Evolutionary conservation across 2,888 invertebrate genomes (phyloP), one percentile per base, ranked within the genome.

Genomic region (Agriotes lineatus): DNA sequence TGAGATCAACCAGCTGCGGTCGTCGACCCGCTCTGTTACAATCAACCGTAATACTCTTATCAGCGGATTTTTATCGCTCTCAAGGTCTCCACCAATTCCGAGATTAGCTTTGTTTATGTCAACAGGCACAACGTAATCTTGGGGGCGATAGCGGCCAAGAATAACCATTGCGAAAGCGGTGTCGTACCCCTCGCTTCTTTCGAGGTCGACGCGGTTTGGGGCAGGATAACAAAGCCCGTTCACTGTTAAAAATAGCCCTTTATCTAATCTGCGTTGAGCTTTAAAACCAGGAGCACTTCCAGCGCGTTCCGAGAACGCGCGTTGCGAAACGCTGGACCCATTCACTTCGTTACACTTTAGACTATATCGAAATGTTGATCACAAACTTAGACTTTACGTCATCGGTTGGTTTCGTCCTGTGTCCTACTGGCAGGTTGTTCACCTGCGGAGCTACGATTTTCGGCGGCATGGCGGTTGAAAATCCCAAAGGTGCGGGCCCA

Each of bases 1-100:
- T 89, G 89, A 89, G 89, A 89, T 89, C 89, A 89, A 87, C 87
- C 84, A 85, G 86, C 85, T 84, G 61, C 76, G 80, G 79, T 80
- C 81, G 79, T 78, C 79, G 80, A 81, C 79, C 79, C 72, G 75
- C 59, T 73, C 72, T 73, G 76, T 78, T 78, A 78, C 75, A 77
- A 79, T 77, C 77, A 72, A 72, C 71, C 72, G 72, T 74, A 72
- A 67, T 71, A 71, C 66, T 52, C 60, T 58, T 72, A 72, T 70
- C 74, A 68, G 57, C 61, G 42, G 65, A 57, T 71, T 74, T 77
- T 76, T 79, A 79, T 79, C 78, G 76, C 72, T 71, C 74, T 78
- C 79, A 80, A 80, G 80, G 80, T 80, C 78, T 72, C 58, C 68
- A 35, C 60, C 63, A 67, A 61, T 71, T 70, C 68, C 48, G 73